Evolutionary conservation across 2,888 invertebrate genomes (phyloP), one percentile per base, ranked within the genome.

Genomic region (Griposia aprilina): DNA sequence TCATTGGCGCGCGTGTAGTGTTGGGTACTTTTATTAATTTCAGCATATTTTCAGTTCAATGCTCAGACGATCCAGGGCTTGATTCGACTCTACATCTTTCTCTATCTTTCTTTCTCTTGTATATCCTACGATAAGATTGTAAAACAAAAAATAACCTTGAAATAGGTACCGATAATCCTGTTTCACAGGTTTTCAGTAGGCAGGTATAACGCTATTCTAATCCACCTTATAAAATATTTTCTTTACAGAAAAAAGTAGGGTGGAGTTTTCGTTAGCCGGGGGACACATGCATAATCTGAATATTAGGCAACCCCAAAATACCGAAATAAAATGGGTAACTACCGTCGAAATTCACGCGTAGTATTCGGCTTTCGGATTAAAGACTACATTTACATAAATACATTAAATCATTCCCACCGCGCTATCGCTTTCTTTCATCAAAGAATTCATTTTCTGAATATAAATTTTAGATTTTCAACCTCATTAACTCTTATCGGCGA

Each of bases 401-500:
- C 80, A 82, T 86, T 86, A 87, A 88, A 87, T 88, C 86, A 88
- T 86, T 86, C 82, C 74, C 82, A 84, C 81, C 82, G 82, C 73
- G 84, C 80, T 85, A 85, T 82, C 82, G 78, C 78, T 85, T 87
- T 86, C 85, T 86, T 87, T 87, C 86, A 85, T 87, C 88, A 87
- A 88, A 89, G 91, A 92, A 93, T 93, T 93, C 93, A 93, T 94
- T 94, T 92, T 91, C 84, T 88, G 93, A 94, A 94, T 94, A 94
- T 93, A 94, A 93, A 94, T 94, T 95, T 94, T 90, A 93, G 93
- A 95, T 95, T 95, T 94, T 94, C 93, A 89, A 93, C 92, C 92
- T 94, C 95, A 95, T 95, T 95, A 95, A 94, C 91, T 91, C 92
- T 93, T 94, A 95, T 94, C 93, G 94, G 88, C 90, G 93, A 93